Percentiles rank a stretch among this genome's conserved stretches.
These are phyloP conservation scores for Homarus americanus DNA, from an alignment of 1,140 invertebrate species.

Conservation along the genomic window DNA sequence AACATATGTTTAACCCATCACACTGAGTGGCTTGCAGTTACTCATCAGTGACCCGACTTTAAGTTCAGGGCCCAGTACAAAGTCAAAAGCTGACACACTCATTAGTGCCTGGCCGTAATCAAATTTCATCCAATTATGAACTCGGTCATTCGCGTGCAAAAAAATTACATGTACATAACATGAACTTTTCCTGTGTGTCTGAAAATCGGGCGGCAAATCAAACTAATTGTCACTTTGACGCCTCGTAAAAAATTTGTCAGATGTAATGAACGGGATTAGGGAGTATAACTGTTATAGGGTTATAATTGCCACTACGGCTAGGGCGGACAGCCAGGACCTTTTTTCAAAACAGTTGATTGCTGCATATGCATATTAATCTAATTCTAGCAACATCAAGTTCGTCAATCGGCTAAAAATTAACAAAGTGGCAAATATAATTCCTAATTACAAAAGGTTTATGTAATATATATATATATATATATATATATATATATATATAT, in stretches of 20 bases:
- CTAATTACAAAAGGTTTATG: too few relatives aligned
- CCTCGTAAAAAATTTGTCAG: background rate
- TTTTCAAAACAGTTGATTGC: background rate
- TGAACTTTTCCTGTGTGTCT: background rate
- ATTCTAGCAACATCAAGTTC: background rate
- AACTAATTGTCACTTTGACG: constrained; percentile 21
- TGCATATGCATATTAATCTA: background rate
- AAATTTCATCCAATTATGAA: constrained; percentile 6
- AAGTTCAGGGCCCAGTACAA: background rate
- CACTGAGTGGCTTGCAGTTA: background rate
- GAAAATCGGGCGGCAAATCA: constrained; percentile 4
- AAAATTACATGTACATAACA: constrained; percentile 15
- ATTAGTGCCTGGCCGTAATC: background rate
- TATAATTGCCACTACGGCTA: background rate
- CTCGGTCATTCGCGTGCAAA: background rate
- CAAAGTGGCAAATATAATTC: too few relatives aligned
- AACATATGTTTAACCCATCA: too few relatives aligned
- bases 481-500: background rate
- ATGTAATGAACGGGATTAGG: constrained; percentile 7
- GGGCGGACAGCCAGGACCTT: background rate
- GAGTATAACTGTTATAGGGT: background rate
- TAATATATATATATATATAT: background rate
- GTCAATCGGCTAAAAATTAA: background rate
- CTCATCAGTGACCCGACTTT: background rate
- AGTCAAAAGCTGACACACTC: background rate